A percentile compares a stretch with the other conserved stretches of the same genome.
phyloP scores from a whole-genome alignment of 2,888 invertebrate genomes.

The Dryococelus australis region DNA sequence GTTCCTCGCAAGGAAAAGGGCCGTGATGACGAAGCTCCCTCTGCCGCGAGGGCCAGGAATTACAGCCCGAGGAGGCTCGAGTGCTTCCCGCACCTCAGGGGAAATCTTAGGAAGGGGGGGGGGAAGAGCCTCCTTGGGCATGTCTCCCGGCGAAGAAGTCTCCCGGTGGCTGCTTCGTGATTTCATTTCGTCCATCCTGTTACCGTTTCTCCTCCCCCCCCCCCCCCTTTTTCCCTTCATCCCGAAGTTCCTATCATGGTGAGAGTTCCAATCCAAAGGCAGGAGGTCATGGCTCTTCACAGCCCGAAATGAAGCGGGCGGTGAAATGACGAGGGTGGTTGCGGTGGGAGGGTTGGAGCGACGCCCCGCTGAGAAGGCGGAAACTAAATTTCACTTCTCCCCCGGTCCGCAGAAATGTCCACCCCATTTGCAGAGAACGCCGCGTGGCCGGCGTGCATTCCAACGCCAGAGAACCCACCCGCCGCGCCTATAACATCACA shows the following conservation, averaged over 20 bases:
- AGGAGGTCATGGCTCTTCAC: background rate
- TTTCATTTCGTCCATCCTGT: constrained; percentile 3
- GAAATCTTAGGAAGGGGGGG: no score
- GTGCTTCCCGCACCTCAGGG: background rate
- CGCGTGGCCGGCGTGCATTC: background rate
- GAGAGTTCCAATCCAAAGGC: background rate
- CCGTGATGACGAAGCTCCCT: no score
- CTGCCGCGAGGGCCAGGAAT: no score
- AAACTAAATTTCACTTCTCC: background rate
- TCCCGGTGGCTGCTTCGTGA: constrained; percentile 16
- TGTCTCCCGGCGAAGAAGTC: background rate
- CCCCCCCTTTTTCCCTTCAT: background rate
- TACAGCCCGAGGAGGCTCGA: background rate
- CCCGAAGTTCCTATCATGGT: no score
- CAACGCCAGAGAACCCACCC: background rate
- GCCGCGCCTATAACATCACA: no score
- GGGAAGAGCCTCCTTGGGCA: background rate
- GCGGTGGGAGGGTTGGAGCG: background rate
- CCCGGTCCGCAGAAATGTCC: background rate
- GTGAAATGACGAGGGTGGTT: background rate
- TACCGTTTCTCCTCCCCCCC: background rate
- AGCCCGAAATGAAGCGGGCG: background rate
- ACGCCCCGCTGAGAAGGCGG: background rate
- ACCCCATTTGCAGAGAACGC: background rate
- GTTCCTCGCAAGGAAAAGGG: no score